Conservation (phyloP, 1,140 invertebrate species). For the Drosophila yakuba region DNA sequence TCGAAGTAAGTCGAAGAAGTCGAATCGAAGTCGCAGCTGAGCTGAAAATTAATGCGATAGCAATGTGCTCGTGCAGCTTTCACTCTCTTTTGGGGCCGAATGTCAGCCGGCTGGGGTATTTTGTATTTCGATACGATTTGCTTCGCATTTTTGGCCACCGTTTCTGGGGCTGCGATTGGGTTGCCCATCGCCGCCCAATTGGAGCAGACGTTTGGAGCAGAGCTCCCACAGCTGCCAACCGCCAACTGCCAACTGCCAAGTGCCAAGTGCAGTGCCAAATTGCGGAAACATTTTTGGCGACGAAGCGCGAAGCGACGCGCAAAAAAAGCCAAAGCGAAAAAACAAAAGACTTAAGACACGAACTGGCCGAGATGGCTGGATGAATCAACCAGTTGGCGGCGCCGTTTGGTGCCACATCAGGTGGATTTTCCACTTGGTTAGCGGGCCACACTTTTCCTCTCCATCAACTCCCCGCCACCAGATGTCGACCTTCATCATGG, state of each 20-base stretch:
- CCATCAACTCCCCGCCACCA: constrained; percentile 11
- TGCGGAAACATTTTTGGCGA: constrained; percentile 67
- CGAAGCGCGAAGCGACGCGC: constrained; percentile 38
- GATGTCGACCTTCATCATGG: constrained; percentile 42
- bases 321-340: constrained; percentile 30
- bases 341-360: constrained; percentile 75
- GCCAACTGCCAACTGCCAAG: constrained; percentile 13
- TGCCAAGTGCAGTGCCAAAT: constrained; percentile 72
- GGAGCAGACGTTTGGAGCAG: constrained; percentile 51
- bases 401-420: constrained; percentile 39
- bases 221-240: constrained; percentile 11
- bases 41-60: constrained; percentile 75
- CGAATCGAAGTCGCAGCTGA: constrained; percentile 68
- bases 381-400: constrained; percentile 45
- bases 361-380: constrained; percentile 44
- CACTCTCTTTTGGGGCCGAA: constrained; percentile 78
- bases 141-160: constrained; percentile 28
- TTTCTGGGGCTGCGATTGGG: constrained; percentile 38
- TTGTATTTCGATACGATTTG: constrained; percentile 35
- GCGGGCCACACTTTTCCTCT: constrained; percentile 11
- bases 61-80: constrained; percentile 70
- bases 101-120: constrained; percentile 56
- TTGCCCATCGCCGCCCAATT: constrained; percentile 55
- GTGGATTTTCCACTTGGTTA: constrained; percentile 53
- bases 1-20: constrained; percentile 52